Conservation (phyloP, 2,797 vertebrate species). For the Semotilus atromaculatus region DNA sequence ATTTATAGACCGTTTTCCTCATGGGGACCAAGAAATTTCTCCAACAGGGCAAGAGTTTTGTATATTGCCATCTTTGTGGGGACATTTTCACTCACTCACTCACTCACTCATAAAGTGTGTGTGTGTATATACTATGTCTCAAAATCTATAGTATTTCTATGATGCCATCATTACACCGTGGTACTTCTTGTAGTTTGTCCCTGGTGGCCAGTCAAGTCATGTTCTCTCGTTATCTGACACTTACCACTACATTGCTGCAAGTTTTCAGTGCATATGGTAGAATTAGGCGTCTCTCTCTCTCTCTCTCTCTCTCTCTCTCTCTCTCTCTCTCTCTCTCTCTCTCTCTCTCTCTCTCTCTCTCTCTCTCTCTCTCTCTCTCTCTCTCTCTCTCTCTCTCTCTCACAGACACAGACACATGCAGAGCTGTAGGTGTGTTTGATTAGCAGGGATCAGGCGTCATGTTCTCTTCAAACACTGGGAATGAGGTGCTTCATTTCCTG, state of each 20-base stretch:
- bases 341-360: not conserved
- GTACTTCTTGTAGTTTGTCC: not conserved
- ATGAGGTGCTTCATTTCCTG: conserved; percentile 64
- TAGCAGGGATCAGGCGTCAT: conserved; percentile 34
- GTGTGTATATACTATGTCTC: not conserved
- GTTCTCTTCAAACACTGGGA: conserved; percentile 49
- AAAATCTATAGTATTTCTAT: not conserved
- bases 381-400: not conserved
- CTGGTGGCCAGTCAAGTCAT: conserved; percentile 2
- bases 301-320: too few relatives aligned
- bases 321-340: too few relatives aligned
- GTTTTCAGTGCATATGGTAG: conserved; percentile 7
- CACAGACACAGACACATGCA: not conserved
- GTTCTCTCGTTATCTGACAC: conserved; percentile 29
- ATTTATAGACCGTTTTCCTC: too few relatives aligned
- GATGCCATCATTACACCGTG: not conserved
- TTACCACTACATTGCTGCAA: conserved; percentile 19
- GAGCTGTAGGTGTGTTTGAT: conserved; percentile 45
- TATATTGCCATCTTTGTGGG: too few relatives aligned
- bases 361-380: not conserved
- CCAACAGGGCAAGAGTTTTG: too few relatives aligned
- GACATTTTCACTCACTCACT: too few relatives aligned
- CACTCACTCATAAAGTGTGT: not conserved
- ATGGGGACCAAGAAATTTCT: too few relatives aligned
- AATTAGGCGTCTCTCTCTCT: not conserved